A percentile compares a stretch with the other conserved stretches of the same genome.
phyloP scores from a whole-genome alignment of 2,797 vertebrate species.

The Enteromius anoplus region DNA sequence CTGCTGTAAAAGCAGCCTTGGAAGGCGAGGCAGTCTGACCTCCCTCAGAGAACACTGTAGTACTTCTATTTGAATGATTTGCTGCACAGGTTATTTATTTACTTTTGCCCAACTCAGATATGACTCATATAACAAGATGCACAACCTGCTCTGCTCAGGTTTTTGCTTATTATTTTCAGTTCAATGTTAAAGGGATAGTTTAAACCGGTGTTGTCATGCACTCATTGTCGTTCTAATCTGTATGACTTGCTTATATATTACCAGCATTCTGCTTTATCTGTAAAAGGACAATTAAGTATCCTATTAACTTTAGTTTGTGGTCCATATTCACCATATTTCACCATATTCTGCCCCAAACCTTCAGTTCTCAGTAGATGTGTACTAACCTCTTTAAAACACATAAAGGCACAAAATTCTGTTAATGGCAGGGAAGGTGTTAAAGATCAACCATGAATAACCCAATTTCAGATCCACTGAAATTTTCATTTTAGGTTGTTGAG shows the following conservation, averaged over 20 bases:
- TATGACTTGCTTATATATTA: neutral
- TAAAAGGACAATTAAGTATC: neutral
- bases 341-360: no score
- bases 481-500: neutral
- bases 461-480: neutral
- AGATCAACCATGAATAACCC: neutral
- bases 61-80: constrained; percentile 4
- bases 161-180: constrained; percentile 6
- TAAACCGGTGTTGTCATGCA: neutral
- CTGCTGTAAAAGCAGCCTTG: constrained; percentile 15
- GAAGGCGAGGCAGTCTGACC: neutral
- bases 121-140: neutral
- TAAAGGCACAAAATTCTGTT: neutral
- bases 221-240: neutral
- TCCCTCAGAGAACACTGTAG: neutral
- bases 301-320: no score
- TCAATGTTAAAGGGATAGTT: neutral
- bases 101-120: neutral
- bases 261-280: neutral
- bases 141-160: neutral
- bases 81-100: constrained; percentile 14
- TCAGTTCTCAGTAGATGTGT: no score
- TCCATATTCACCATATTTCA: no score
- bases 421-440: neutral
- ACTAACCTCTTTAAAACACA: no score